Conservation (phyloP, 2,797 vertebrate species). For the Thalassophryne amazonica region DNA sequence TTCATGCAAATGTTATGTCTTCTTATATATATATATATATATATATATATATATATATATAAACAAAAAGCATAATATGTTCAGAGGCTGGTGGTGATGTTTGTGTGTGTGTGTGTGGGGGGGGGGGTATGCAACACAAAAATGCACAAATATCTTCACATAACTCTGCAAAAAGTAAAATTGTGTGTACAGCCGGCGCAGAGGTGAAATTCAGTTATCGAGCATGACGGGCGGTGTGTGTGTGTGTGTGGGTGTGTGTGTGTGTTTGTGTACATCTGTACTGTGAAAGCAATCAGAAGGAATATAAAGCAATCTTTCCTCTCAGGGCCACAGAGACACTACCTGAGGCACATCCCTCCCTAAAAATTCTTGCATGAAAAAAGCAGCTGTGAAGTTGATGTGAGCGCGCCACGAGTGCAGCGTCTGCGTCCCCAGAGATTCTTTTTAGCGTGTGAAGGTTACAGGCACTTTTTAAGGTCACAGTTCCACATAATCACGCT, state of each 20-base stretch:
- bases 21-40: too few relatives aligned
- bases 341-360: conserved; percentile 28
- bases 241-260: conserved; percentile 18
- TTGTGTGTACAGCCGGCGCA: conserved; percentile 9
- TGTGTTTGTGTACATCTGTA: too few relatives aligned
- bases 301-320: conserved; percentile 32
- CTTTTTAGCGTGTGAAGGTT: conserved; percentile 17
- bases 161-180: conserved; percentile 17
- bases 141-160: conserved; percentile 7
- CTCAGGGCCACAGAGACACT: conserved; percentile 43
- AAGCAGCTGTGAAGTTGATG: conserved; percentile 9
- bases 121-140: too few relatives aligned
- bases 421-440: neutral
- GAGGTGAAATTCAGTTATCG: conserved; percentile 24
- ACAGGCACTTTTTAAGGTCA: conserved; percentile 7
- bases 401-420: neutral
- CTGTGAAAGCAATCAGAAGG: conserved; percentile 41
- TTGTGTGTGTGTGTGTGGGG: too few relatives aligned
- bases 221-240: conserved; percentile 16
- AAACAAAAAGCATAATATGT: too few relatives aligned
- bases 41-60: too few relatives aligned
- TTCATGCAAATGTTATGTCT: too few relatives aligned
- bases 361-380: conserved; percentile 12
- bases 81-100: too few relatives aligned
- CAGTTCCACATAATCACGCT: conserved; percentile 3